These are phyloP conservation scores for Emys orbicularis DNA, from an alignment of 2,797 vertebrate genomes.

Conservation along the genomic window DNA sequence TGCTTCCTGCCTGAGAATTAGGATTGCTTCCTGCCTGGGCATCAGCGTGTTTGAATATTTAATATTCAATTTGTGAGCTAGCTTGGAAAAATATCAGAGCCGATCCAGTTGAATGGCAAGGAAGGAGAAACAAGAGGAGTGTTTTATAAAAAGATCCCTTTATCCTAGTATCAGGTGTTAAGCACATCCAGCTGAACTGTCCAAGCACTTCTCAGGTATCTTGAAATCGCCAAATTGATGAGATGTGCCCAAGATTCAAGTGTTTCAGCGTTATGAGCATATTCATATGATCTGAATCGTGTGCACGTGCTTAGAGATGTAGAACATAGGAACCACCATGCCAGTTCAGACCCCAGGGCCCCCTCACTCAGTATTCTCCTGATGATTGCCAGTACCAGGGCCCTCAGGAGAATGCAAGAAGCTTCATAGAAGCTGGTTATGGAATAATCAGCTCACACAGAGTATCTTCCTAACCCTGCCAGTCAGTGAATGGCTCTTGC, in stretches of 20 bases:
- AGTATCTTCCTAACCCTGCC: not conserved
- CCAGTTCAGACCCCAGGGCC: too few relatives aligned
- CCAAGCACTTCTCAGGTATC: not conserved
- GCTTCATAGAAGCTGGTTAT: not conserved
- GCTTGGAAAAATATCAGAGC: not conserved
- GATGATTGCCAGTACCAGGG: too few relatives aligned
- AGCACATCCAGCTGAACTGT: not conserved
- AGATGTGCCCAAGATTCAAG: rapidly evolving
- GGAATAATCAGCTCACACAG: not conserved
- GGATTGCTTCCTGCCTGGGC: not conserved
- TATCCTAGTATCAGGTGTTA: not conserved
- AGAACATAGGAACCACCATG: not conserved
- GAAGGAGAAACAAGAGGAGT: not conserved
- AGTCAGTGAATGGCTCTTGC: not conserved
- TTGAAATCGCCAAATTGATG: not conserved
- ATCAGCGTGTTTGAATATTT: not conserved
- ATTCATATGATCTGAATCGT: not conserved
- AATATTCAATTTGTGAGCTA: not conserved
- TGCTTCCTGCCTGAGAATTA: too few relatives aligned
- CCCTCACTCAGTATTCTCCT: not conserved
- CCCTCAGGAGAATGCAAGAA: not conserved
- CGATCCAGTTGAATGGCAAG: rapidly evolving
- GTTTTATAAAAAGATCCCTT: not conserved
- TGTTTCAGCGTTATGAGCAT: not conserved
- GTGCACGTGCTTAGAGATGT: not conserved